These are phyloP conservation scores for Lysandra bellargus DNA, from an alignment of 2,888 invertebrate species.

Conservation along the genomic window DNA sequence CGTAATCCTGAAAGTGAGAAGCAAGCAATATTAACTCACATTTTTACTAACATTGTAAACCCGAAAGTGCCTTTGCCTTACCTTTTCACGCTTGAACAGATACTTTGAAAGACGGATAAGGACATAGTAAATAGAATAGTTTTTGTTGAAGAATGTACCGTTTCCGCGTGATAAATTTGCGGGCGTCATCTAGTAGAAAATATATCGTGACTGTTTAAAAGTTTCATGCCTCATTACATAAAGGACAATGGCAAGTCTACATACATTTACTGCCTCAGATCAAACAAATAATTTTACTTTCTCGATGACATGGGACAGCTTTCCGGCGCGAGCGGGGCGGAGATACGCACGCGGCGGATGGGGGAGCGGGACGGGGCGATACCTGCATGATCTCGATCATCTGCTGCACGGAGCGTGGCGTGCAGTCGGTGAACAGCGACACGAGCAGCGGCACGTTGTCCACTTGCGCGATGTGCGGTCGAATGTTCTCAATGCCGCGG, in stretches of 20 bases:
- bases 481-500: conserved; percentile 96
- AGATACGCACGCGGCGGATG: neutral
- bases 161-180: neutral
- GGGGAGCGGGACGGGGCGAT: neutral
- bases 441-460: conserved; percentile 99
- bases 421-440: conserved; percentile 98
- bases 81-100: too few species aligned
- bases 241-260: too few species aligned
- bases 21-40: too few species aligned
- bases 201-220: too few species aligned
- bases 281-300: too few species aligned
- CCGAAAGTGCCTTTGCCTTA: too few species aligned
- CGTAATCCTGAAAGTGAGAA: conserved; percentile 85
- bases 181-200: neutral
- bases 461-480: conserved; percentile 95
- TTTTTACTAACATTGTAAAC: too few species aligned
- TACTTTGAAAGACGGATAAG: neutral
- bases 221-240: too few species aligned
- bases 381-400: conserved; percentile 95
- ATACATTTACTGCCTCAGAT: too few species aligned
- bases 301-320: too few species aligned
- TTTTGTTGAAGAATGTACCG: neutral
- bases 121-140: neutral
- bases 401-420: conserved; percentile 92
- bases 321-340: neutral